Conservation (phyloP, 2,113 vertebrate genomes). For the Sinocyclocheilus grahami region DNA sequence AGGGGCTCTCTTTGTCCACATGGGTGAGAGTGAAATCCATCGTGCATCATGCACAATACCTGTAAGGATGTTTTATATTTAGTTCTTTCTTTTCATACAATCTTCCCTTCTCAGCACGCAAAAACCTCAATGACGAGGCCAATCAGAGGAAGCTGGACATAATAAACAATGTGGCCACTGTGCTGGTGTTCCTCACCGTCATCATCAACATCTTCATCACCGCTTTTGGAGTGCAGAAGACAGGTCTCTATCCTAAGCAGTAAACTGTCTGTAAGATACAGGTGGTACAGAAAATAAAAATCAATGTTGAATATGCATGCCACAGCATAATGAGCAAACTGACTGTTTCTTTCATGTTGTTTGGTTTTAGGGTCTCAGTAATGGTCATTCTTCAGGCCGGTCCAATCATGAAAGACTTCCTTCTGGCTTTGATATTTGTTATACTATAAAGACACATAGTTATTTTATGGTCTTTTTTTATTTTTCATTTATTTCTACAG, state of each 20-base stretch:
- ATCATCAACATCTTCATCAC: conserved; percentile 90
- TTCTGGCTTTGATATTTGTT: not conserved
- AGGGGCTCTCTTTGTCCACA: conserved; percentile 91
- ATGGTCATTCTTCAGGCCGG: not conserved
- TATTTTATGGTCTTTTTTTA: not conserved
- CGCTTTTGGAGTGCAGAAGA: conserved; percentile 86
- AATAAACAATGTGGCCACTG: conserved; percentile 82
- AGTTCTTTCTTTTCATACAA: not conserved
- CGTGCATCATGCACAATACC: not conserved
- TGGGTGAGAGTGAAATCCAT: conserved; percentile 75
- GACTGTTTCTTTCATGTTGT: not conserved
- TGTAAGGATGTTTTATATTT: not conserved
- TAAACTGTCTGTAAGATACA: conserved; percentile 58
- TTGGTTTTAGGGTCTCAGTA: conserved; percentile 22
- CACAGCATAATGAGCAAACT: not conserved
- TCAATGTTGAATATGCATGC: not conserved
- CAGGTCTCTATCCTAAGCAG: conserved; percentile 76
- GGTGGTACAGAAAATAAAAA: not conserved
- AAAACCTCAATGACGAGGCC: conserved; percentile 82
- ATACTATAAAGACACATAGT: not conserved
- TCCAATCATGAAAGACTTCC: not conserved
- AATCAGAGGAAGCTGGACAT: conserved; percentile 82
- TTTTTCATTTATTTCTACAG: not conserved
- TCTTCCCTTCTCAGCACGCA: conserved; percentile 74
- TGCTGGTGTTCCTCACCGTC: conserved; percentile 83